Percentiles rank a stretch among this genome's conserved stretches.
Conservation (phyloP, 2,797 vertebrate genomes). For the Lycodopsis pacificus region DNA sequence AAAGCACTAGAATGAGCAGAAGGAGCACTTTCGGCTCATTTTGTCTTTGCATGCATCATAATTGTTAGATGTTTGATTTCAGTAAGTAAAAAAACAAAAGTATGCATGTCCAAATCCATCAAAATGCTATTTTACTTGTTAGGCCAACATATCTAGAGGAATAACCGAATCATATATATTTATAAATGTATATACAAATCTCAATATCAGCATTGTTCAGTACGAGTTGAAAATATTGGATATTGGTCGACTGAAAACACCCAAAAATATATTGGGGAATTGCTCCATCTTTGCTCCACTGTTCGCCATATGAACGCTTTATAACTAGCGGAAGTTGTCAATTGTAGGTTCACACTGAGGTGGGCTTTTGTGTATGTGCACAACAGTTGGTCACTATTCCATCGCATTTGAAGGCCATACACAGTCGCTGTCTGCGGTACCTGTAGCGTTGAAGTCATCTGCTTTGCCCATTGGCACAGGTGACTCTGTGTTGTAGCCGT, state of each 20-base stretch:
- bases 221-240: neutral
- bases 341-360: neutral
- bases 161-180: neutral
- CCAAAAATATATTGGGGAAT: neutral
- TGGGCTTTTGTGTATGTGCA: neutral
- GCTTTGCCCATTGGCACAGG: conserved; percentile 2
- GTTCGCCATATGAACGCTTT: neutral
- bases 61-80: neutral
- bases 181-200: neutral
- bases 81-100: neutral
- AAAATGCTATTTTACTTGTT: neutral
- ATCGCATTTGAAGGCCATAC: neutral
- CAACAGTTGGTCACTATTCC: neutral
- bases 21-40: neutral
- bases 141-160: neutral
- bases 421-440: conserved; percentile 36
- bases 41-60: neutral
- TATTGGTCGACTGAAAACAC: neutral
- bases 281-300: neutral
- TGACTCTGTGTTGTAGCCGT: conserved; percentile 50
- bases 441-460: conserved; percentile 61
- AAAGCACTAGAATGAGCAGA: neutral
- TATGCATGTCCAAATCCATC: neutral
- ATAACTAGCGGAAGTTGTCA: neutral
- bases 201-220: neutral